phyloP scores from a whole-genome alignment of 2,888 invertebrate genomes.

The Rhodophaea formosa region DNA sequence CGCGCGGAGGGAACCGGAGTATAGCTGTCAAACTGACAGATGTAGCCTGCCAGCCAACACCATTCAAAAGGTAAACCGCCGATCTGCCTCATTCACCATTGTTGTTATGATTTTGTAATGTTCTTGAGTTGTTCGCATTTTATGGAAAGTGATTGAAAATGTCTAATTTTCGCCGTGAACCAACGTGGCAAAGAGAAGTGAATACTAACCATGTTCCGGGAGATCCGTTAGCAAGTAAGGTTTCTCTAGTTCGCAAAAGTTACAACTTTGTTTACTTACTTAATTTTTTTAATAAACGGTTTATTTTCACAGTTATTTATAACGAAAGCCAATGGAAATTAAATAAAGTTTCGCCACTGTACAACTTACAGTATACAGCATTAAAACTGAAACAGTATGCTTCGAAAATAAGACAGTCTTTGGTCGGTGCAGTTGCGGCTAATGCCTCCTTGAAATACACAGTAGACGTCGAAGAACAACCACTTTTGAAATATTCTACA shows the following conservation, averaged over 20 bases:
- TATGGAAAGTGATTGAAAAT: background rate
- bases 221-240: constrained; percentile 49
- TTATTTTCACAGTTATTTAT: constrained; percentile 52
- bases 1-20: too few species aligned
- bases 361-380: constrained; percentile 53
- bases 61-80: too few species aligned
- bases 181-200: background rate
- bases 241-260: background rate
- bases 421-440: constrained; percentile 38
- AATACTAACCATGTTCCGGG: constrained; percentile 3
- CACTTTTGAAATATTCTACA: constrained; percentile 59
- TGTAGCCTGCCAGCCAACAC: too few species aligned
- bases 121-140: background rate
- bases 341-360: constrained; percentile 63
- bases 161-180: constrained; percentile 3
- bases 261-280: too few species aligned
- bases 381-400: constrained; percentile 70
- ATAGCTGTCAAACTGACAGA: too few species aligned
- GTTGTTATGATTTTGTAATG: background rate
- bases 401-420: constrained; percentile 57
- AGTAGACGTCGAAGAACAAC: constrained; percentile 55
- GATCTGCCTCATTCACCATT: too few species aligned
- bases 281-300: background rate
- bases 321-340: constrained; percentile 67
- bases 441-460: constrained; percentile 50